Base-by-base conservation (phyloP, 2,797 vertebrate genomes). In the Steatocranus sp. region DNA sequence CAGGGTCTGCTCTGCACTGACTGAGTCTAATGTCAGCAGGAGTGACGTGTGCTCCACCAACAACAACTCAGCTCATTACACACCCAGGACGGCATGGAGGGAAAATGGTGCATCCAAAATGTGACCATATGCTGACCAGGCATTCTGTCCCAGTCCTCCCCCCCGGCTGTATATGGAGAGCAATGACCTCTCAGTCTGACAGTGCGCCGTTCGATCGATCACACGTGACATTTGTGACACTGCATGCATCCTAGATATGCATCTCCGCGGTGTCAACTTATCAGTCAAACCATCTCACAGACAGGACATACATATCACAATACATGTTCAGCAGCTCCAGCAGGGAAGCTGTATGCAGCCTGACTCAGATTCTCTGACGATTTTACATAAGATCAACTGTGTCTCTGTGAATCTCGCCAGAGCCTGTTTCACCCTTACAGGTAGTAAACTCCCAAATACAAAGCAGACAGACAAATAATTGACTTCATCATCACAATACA, bases 31-130 rank as follows among this genome's bases (percentile, higher is more conserved):
- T 93, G 93, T 94, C 92, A 94, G 90, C 88, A 50, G 77, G 91
- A 92, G 85, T 92, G 91, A 93, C 84, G 84, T 88, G 87, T 82
- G 90, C 63, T 79, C 66, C 89, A 83, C 85, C 91, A 83, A 88
- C 90, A 94, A 92, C 91, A 91, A 73, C 92, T 90, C 91, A 93
- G 88, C 93, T 95, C 94, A 94, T 95, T 94, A 95, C 91, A 89
- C 87, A 83, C 89, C 83, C 85, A 74, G 87, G 90, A 87, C 53
- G 70, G 75, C 80, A 74, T 63, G 80, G 80, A 66, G 74, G 81
- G 81, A 58, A 75, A 85, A 86, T 80, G 84, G 88, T 81, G 91
- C 76, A 83, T 92, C 93, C 86, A 90, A 92, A 93, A 91, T 93
- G 90, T 91, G 93, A 81, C 92, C 91, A 82, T 90, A 91, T 95